Base-by-base conservation (phyloP, 64 coral and sea anemone species). In the Montipora efflorescens region DNA sequence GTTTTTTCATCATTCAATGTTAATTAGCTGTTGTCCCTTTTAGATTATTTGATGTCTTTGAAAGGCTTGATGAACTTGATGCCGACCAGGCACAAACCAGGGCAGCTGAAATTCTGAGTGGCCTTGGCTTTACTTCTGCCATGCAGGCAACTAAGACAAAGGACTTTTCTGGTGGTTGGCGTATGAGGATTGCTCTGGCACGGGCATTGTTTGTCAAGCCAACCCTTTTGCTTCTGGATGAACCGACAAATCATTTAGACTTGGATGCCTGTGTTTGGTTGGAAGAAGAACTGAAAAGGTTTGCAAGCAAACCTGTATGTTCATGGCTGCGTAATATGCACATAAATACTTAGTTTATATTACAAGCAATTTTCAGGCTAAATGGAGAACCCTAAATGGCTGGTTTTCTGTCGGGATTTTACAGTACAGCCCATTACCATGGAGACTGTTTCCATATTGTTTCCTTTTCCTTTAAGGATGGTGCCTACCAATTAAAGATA, bases 191-290 rank as follows among this genome's bases (percentile, higher is more conserved):
- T 50, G 84, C 97, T 62, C 75, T 99, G 15, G 97, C 97, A 12
- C 88, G 95, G 87, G 97, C 97, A 5, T 83, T 99, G 23, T 99
- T 99, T 94, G 91, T 99, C 4, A 96, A 94, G 90, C 97, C 97
- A 46, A 88, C 97, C 3, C 67, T 99, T 16, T 75, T 99, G 2
- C 76, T 99, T 44, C 90, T 99, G 18, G 97, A 99, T 96, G 97
- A 99, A 58, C 97, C 97, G 9, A 99, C 97, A 59, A 99, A 99
- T 53, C 97, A 99, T 83, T 84, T 99, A 51, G 97, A 99, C 78
- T 86, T 99, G 83, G 97, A 99, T 91, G 97, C 97, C 3, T 99
- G 97, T 92, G 97, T 99, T 48, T 99, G 97, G 97, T 75, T 99
- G 14, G 97, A 99, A 59, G 92, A 99, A 87, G 97, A 99, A 49